phyloP scores from a whole-genome alignment of 2,888 invertebrate species.

The Acanthopleura granulata region DNA sequence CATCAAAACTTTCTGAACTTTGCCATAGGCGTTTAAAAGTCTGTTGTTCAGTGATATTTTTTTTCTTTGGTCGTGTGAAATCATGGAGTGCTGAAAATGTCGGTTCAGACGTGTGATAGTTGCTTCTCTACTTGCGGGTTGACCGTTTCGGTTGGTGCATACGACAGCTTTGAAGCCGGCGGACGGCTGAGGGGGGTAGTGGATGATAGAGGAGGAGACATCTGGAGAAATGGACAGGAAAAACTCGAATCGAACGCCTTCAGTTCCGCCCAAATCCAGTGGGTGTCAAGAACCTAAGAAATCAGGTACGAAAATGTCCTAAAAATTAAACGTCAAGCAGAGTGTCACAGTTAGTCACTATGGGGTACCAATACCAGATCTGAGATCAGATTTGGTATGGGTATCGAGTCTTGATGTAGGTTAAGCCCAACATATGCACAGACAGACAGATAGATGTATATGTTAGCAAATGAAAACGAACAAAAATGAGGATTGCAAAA shows the following conservation, averaged over 20 bases:
- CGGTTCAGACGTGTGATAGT: constrained; percentile 4
- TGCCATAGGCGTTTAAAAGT: background rate
- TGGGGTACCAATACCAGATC: too few relatives aligned
- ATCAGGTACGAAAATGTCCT: constrained; percentile 2
- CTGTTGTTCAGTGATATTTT: constrained; percentile 19
- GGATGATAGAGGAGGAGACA: constrained; percentile 56
- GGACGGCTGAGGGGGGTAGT: constrained; percentile 31
- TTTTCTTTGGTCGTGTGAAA: constrained; percentile 38
- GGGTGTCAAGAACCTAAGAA: constrained; percentile 17
- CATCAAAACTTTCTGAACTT: background rate
- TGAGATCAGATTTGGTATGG: too few relatives aligned
- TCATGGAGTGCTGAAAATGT: constrained; percentile 59
- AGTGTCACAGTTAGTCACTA: too few relatives aligned
- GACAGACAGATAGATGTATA: too few relatives aligned
- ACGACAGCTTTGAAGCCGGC: background rate
- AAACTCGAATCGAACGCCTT: constrained; percentile 48
- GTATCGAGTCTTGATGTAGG: too few relatives aligned
- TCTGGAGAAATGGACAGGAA: constrained; percentile 58
- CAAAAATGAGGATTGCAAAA: too few relatives aligned
- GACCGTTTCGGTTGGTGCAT: constrained; percentile 15
- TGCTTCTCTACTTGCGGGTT: background rate
- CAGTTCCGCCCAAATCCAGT: constrained; percentile 47
- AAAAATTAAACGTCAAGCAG: too few relatives aligned
- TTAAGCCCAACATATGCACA: too few relatives aligned
- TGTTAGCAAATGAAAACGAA: too few relatives aligned